These are phyloP conservation scores for Tor tambroides DNA, from an alignment of 2,113 vertebrate species.

Conservation along the genomic window DNA sequence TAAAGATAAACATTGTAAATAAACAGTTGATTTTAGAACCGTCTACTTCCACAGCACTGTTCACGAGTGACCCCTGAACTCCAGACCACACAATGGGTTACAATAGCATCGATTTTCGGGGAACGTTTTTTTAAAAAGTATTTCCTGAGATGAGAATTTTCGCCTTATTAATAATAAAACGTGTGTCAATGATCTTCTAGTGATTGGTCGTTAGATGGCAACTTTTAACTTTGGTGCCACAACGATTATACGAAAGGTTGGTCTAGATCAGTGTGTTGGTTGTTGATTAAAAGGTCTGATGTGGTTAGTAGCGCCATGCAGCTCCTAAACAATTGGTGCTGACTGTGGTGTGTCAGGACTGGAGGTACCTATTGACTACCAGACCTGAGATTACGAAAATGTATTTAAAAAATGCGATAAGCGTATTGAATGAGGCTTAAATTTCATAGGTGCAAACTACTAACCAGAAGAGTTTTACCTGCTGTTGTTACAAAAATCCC, in stretches of 20 bases:
- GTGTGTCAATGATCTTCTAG: not conserved
- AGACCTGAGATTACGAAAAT: not conserved
- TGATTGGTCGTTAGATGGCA: not conserved
- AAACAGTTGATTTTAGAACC: not conserved
- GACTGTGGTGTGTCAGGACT: not conserved
- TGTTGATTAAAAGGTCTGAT: conserved; percentile 42
- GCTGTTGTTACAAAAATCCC: not conserved
- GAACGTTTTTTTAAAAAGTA: not conserved
- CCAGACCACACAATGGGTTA: conserved; percentile 38
- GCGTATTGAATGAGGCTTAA: not conserved
- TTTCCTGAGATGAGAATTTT: not conserved
- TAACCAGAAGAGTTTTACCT: not conserved
- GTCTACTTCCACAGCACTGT: conserved; percentile 3
- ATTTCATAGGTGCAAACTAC: not conserved
- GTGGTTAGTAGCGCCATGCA: not conserved
- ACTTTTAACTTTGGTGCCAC: not conserved
- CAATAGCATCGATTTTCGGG: not conserved
- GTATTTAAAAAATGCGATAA: not conserved
- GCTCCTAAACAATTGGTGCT: not conserved
- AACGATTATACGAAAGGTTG: not conserved
- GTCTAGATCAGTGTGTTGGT: not conserved
- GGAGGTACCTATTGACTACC: not conserved
- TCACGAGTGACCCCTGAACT: conserved; percentile 46
- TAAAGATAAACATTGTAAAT: conserved; percentile 26
- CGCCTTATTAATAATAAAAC: not conserved